Conservation (phyloP, 2,113 vertebrate species). For the Pholis gunnellus region DNA sequence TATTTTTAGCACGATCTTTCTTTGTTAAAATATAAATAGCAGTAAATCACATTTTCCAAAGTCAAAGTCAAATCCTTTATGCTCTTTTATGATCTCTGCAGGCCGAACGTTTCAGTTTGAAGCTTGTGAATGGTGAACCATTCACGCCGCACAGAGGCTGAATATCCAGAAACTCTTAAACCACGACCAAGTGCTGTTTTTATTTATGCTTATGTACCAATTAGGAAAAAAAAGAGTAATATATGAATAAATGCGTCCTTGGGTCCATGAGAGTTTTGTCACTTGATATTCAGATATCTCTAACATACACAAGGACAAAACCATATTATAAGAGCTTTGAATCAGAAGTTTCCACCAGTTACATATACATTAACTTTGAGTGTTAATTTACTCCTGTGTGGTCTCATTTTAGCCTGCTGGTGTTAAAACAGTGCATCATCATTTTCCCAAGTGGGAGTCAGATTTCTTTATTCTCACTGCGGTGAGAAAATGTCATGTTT, state of each 20-base stretch:
- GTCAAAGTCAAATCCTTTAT: slow-evolving; percentile 3
- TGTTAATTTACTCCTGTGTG: neutral
- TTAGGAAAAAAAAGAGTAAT: neutral
- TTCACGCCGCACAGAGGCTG: neutral
- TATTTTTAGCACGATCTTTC: neutral
- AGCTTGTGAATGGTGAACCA: neutral
- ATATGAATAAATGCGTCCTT: neutral
- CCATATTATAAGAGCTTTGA: neutral
- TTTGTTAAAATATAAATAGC: neutral
- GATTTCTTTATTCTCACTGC: neutral
- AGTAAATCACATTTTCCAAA: neutral
- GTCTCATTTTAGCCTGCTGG: neutral
- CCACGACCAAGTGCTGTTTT: neutral
- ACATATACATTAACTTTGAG: neutral
- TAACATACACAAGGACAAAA: neutral
- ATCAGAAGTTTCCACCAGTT: neutral
- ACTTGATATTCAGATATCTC: neutral
- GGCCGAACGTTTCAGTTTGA: neutral
- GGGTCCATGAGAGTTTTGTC: neutral
- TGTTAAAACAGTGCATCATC: slow-evolving; percentile 1
- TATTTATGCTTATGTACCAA: neutral
- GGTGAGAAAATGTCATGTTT: slow-evolving; percentile 7
- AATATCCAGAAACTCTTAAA: neutral
- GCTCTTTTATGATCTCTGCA: slow-evolving; percentile 6
- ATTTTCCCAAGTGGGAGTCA: neutral